Evolutionary conservation across 2,888 invertebrate genomes (phyloP).

Genomic region (Agapetus fuscipes): DNA sequence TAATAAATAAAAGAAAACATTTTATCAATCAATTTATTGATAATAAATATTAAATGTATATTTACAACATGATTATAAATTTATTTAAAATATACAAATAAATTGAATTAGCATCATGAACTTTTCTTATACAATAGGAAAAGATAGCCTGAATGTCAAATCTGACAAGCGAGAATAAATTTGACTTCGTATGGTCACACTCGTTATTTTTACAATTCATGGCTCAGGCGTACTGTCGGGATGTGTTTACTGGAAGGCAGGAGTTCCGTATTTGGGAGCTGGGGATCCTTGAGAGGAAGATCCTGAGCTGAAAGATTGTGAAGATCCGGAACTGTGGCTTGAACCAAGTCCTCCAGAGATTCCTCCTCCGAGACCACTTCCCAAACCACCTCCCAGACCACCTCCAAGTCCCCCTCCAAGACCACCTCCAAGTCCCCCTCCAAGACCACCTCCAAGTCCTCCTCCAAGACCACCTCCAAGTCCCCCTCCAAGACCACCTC

Average conservation of each 20-base stretch:
- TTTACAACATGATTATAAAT: too few species aligned
- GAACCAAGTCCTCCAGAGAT: conserved; percentile 23
- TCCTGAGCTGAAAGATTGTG: conserved; percentile 29
- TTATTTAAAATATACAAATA: too few species aligned
- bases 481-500: conserved; percentile 23
- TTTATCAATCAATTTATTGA: too few species aligned
- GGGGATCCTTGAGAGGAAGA: conserved; percentile 29
- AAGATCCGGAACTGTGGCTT: neutral
- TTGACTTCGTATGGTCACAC: too few species aligned
- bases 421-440: conserved; percentile 24
- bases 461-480: conserved; percentile 24
- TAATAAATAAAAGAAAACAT: too few species aligned
- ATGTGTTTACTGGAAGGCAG: conserved; percentile 26
- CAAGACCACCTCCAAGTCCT: conserved; percentile 26
- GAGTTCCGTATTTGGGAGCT: conserved; percentile 44
- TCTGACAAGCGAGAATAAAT: too few species aligned
- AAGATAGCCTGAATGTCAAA: too few species aligned
- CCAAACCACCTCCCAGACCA: conserved; percentile 4
- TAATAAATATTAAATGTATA: too few species aligned
- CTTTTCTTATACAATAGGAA: too few species aligned
- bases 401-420: conserved; percentile 18
- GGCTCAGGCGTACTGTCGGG: too few species aligned
- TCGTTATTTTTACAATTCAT: too few species aligned
- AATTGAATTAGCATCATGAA: too few species aligned
- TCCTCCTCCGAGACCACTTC: conserved; percentile 24